Percentiles rank a stretch among this genome's conserved stretches.
These are phyloP conservation scores for Ascidia mentula DNA, from an alignment of 23 tunicate genomes.

Conservation along the genomic window DNA sequence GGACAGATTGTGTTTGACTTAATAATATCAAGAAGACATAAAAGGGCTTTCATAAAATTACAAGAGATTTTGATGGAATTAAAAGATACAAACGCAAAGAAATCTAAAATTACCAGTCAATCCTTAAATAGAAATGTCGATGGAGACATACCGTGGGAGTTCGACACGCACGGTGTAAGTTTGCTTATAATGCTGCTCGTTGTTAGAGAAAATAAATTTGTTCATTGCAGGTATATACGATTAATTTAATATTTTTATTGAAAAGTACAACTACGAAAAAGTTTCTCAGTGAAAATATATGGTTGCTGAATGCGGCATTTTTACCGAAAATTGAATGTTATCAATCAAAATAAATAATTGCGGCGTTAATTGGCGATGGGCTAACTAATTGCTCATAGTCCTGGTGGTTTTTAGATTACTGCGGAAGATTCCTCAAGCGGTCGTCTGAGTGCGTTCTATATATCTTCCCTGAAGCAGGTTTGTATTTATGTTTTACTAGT, in stretches of 20 bases:
- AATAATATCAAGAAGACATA: too few relatives aligned
- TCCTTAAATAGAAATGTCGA: conserved; percentile 32
- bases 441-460: conserved; percentile 54
- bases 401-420: conserved; percentile 37
- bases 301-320: background rate
- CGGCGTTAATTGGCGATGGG: too few relatives aligned
- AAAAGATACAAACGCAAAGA: background rate
- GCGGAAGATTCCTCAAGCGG: conserved; percentile 69
- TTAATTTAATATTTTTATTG: background rate
- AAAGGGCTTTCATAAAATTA: background rate
- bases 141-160: conserved; percentile 37
- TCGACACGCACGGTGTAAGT: conserved; percentile 13
- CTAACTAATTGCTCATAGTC: background rate
- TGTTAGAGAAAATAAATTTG: background rate
- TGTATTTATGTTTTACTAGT: background rate
- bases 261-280: background rate
- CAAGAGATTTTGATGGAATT: background rate
- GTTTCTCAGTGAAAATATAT: background rate
- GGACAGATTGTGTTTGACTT: too few relatives aligned
- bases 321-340: background rate
- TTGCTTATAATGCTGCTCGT: background rate
- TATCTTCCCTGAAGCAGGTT: conserved; percentile 39
- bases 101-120: conserved; percentile 24
- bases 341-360: too few relatives aligned
- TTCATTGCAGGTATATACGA: background rate